Conservation (phyloP, 2,888 invertebrate genomes). For the Chaitophorus viminalis region DNA sequence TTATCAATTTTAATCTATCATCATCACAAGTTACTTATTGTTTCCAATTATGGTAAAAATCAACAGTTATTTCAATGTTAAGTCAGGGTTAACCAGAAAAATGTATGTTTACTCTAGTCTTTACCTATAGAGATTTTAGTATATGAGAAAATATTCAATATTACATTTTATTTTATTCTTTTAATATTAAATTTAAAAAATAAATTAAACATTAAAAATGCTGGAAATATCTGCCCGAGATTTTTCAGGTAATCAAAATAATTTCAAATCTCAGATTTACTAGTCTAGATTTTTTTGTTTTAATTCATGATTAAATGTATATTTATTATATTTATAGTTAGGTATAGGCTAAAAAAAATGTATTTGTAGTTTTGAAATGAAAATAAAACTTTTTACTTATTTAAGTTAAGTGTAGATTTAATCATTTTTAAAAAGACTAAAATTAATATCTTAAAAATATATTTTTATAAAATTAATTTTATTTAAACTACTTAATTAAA, state of each 20-base stretch:
- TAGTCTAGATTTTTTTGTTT: not conserved
- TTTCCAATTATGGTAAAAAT: constrained; percentile 38
- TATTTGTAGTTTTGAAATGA: not conserved
- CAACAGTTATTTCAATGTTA: constrained; percentile 44
- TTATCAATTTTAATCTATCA: not conserved
- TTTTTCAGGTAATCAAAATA: constrained; percentile 41
- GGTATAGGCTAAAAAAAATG: not conserved
- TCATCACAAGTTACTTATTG: constrained; percentile 10
- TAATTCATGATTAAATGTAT: not conserved
- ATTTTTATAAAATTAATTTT: too few species aligned
- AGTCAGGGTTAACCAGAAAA: constrained; percentile 58
- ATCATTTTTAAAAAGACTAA: too few species aligned
- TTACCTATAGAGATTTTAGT: not conserved
- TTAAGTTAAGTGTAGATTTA: too few species aligned
- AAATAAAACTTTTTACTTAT: too few species aligned
- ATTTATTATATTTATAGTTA: not conserved
- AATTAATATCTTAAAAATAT: too few species aligned
- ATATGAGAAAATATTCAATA: not conserved
- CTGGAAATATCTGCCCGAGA: constrained; percentile 43
- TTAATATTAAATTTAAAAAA: not conserved
- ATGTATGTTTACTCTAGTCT: constrained; percentile 7
- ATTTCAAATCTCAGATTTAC: not conserved
- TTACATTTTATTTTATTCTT: not conserved
- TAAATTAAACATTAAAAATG: constrained; percentile 12
- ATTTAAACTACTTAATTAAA: too few species aligned